These are phyloP conservation scores for Frieseomelitta varia DNA, from an alignment of 1,140 invertebrate genomes.

Conservation along the genomic window DNA sequence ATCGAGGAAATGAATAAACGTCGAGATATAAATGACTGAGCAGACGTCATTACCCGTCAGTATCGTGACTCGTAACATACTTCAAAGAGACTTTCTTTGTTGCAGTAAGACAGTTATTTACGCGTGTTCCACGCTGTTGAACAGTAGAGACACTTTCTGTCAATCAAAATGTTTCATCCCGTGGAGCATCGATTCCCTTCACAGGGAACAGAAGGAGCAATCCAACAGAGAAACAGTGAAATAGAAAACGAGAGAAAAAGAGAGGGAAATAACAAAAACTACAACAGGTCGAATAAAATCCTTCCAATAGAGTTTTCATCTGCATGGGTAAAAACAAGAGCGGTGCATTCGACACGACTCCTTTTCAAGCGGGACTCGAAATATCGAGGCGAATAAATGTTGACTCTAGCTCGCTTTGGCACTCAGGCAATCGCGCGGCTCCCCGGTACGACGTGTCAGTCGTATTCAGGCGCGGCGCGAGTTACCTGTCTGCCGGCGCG, in stretches of 20 bases:
- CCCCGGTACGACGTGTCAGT: conserved; percentile 55
- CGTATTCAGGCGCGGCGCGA: conserved; percentile 56
- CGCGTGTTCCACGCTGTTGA: background rate
- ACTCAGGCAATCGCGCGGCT: conserved; percentile 29
- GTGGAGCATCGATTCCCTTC: no score
- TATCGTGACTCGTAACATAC: background rate
- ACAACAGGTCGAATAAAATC: conserved; percentile 2
- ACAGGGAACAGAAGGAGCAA: no score
- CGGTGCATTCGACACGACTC: conserved; percentile 31
- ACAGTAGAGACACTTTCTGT: no score
- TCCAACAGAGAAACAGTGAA: background rate
- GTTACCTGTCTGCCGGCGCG: conserved; percentile 19
- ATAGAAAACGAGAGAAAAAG: rapidly evolving
- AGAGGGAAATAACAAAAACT: background rate
- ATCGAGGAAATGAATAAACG: background rate
- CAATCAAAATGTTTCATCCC: no score
- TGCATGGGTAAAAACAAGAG: conserved; percentile 20
- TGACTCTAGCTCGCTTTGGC: background rate
- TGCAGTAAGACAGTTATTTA: background rate
- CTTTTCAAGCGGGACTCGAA: conserved; percentile 12
- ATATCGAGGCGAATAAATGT: conserved; percentile 32
- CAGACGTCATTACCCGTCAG: background rate
- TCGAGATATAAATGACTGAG: background rate
- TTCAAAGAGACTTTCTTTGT: background rate
- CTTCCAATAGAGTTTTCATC: background rate